These are phyloP conservation scores for Heliothis virescens DNA, from an alignment of 1,140 invertebrate genomes.

Conservation along the genomic window DNA sequence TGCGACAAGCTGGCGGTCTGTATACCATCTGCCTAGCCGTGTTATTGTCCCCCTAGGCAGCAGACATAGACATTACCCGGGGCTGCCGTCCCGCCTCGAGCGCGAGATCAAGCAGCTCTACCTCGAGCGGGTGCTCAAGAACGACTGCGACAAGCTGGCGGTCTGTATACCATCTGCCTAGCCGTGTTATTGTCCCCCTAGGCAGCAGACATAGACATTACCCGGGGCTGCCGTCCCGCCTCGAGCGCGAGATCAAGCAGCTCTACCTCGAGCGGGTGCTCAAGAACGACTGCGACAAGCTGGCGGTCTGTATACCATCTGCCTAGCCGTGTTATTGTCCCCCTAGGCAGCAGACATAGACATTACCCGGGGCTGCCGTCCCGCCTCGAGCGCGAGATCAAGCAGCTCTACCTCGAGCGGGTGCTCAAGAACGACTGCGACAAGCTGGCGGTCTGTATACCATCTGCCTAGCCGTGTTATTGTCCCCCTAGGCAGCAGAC, in stretches of 20 bases:
- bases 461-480: background rate
- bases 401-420: constrained; percentile 98
- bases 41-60: too few relatives aligned
- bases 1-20: constrained; percentile 94
- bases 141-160: constrained; percentile 95
- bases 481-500: too few relatives aligned
- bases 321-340: too few relatives aligned
- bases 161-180: constrained; percentile 85
- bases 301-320: constrained; percentile 89
- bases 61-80: too few relatives aligned
- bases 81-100: constrained; percentile 98
- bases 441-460: constrained; percentile 92
- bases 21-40: constrained; percentile 45
- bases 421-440: constrained; percentile 98
- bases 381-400: constrained; percentile 98
- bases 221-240: constrained; percentile 98
- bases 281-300: constrained; percentile 96
- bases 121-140: constrained; percentile 97
- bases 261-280: constrained; percentile 98
- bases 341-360: too few relatives aligned
- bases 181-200: too few relatives aligned
- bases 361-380: constrained; percentile 99
- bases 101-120: constrained; percentile 99
- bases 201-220: too few relatives aligned
- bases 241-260: constrained; percentile 99